These are phyloP conservation scores for Suillia variegata DNA, from an alignment of 2,888 invertebrate species.

Conservation along the genomic window DNA sequence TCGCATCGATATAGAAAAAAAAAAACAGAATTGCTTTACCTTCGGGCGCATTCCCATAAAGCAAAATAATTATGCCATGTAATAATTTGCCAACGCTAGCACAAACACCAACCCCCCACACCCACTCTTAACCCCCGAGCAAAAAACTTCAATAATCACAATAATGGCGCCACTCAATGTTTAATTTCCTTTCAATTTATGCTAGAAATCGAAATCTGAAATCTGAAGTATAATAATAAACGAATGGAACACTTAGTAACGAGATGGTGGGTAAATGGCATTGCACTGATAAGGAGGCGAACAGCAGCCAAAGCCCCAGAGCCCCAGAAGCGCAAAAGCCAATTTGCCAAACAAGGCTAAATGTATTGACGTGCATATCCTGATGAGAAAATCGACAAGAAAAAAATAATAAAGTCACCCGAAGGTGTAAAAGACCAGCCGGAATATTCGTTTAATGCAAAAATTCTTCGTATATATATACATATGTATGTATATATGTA, in stretches of 20 bases:
- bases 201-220: slow-evolving; percentile 31
- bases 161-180: slow-evolving; percentile 35
- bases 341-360: slow-evolving; percentile 36
- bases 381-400: not conserved
- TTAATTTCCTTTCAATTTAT: slow-evolving; percentile 54
- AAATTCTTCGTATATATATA: not conserved
- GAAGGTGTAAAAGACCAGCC: not conserved
- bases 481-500: too few species aligned
- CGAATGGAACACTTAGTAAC: too few species aligned
- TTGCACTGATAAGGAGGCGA: slow-evolving; percentile 12
- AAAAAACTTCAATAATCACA: slow-evolving; percentile 21
- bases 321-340: slow-evolving; percentile 34
- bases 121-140: not conserved
- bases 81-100: slow-evolving; percentile 31
- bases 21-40: too few species aligned
- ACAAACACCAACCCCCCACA: not conserved
- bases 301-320: slow-evolving; percentile 2
- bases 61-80: slow-evolving; percentile 40
- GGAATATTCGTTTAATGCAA: slow-evolving; percentile 11
- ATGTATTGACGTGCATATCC: slow-evolving; percentile 7
- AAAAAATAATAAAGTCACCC: not conserved
- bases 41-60: not conserved
- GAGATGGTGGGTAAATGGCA: slow-evolving; percentile 2
- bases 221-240: too few species aligned
- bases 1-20: too few species aligned